Evolutionary conservation across 2,797 vertebrate species (phyloP).

Genomic region (Betta splendens): DNA sequence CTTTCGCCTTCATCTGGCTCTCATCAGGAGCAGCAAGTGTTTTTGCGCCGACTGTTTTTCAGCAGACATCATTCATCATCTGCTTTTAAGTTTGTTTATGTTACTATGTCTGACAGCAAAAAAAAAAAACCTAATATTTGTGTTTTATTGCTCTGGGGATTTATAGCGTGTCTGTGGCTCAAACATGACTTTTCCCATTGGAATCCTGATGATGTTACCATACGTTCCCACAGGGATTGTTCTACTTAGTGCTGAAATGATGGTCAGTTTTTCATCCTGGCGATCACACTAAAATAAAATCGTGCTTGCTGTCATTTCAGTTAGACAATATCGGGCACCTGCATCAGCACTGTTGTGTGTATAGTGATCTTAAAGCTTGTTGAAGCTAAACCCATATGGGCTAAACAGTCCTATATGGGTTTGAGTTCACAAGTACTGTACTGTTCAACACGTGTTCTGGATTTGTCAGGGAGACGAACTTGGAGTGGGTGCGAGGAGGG

Average conservation of each 20-base stretch:
- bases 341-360: too few species aligned
- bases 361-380: too few species aligned
- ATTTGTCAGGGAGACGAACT: conserved; percentile 69
- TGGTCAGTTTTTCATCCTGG: neutral
- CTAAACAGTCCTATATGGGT: too few species aligned
- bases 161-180: conserved; percentile 40
- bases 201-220: conserved; percentile 12
- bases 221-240: conserved; percentile 6
- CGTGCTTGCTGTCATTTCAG: conserved; percentile 9
- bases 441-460: conserved; percentile 58
- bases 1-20: conserved; percentile 71
- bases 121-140: conserved; percentile 61
- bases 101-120: conserved; percentile 47
- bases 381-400: too few species aligned
- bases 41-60: conserved; percentile 63
- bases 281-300: conserved; percentile 1
- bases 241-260: conserved; percentile 6
- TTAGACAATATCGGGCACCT: neutral
- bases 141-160: conserved; percentile 38
- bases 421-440: too few species aligned
- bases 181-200: conserved; percentile 31
- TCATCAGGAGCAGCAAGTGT: conserved; percentile 62
- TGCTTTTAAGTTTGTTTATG: conserved; percentile 62
- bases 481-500: conserved; percentile 71
- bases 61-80: conserved; percentile 65